Conservation (phyloP, 2,888 invertebrate species). For the Molorchus minor region DNA sequence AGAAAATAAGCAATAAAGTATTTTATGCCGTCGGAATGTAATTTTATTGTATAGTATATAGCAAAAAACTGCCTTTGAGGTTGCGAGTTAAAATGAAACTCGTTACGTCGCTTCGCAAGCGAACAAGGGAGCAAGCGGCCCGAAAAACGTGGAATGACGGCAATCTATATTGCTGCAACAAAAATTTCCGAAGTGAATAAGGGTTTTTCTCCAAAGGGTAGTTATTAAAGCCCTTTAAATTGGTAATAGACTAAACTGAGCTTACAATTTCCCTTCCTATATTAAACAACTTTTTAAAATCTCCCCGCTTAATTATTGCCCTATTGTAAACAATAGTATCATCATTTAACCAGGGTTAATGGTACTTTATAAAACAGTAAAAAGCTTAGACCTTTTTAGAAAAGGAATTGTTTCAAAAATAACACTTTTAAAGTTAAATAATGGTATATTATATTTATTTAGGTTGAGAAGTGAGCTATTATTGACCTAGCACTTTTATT, state of each 20-base stretch:
- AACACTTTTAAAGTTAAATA: too few relatives aligned
- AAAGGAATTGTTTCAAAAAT: too few relatives aligned
- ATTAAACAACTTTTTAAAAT: too few relatives aligned
- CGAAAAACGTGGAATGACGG: conserved; percentile 25
- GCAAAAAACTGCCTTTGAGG: conserved; percentile 24
- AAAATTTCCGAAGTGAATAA: conserved; percentile 30
- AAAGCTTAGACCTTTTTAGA: too few relatives aligned
- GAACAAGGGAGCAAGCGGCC: conserved; percentile 26
- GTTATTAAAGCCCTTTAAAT: conserved; percentile 26
- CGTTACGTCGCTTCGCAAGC: conserved; percentile 9
- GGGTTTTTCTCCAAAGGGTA: conserved; percentile 27
- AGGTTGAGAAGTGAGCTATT: too few relatives aligned
- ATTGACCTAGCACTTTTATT: too few relatives aligned
- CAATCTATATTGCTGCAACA: conserved; percentile 31
- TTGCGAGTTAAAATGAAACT: conserved; percentile 25
- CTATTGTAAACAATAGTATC: too few relatives aligned
- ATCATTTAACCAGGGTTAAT: too few relatives aligned
- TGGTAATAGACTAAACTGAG: conserved; percentile 6
- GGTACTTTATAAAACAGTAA: too few relatives aligned
- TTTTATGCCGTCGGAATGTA: conserved; percentile 34
- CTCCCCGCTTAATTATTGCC: too few relatives aligned
- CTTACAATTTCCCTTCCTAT: not conserved
- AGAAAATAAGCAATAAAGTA: conserved; percentile 39
- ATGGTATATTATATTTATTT: too few relatives aligned
- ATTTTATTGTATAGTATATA: conserved; percentile 21